Evolutionary conservation across 2,888 invertebrate species (phyloP).

Genomic region (Ennomos quercinarius): DNA sequence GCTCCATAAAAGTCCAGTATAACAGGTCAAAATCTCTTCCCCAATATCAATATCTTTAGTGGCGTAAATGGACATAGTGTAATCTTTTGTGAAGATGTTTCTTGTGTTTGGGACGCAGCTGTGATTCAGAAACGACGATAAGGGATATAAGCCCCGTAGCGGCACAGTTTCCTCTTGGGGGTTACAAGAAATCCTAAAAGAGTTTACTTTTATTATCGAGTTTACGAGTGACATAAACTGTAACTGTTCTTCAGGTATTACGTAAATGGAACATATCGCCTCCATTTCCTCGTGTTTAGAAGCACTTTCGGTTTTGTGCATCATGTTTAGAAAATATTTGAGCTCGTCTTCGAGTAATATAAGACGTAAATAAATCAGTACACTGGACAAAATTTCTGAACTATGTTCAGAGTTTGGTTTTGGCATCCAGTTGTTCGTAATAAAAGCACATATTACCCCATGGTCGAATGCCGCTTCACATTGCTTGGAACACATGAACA

Average conservation of each 20-base stretch:
- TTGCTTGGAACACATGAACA: conserved; percentile 87
- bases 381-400: conserved; percentile 49
- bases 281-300: conserved; percentile 79
- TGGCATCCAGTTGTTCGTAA: conserved; percentile 79
- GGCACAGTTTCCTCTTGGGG: conserved; percentile 62
- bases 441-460: conserved; percentile 86
- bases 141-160: conserved; percentile 87
- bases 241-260: conserved; percentile 79
- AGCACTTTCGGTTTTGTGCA: conserved; percentile 69
- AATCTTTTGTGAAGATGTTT: conserved; percentile 84
- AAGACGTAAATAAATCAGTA: conserved; percentile 63
- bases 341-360: conserved; percentile 66
- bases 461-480: conserved; percentile 86
- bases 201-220: conserved; percentile 86
- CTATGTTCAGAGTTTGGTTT: conserved; percentile 46
- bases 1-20: conserved; percentile 88
- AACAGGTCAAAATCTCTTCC: conserved; percentile 87
- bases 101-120: conserved; percentile 88
- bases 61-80: conserved; percentile 86
- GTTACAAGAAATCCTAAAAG: conserved; percentile 84
- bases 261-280: conserved; percentile 58
- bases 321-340: conserved; percentile 68
- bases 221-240: conserved; percentile 81
- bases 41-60: conserved; percentile 83
- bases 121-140: conserved; percentile 89